A percentile compares a stretch with the other conserved stretches of the same genome.
phyloP scores from a whole-genome alignment of 2,797 vertebrate species.

The Cirrhinus molitorella region DNA sequence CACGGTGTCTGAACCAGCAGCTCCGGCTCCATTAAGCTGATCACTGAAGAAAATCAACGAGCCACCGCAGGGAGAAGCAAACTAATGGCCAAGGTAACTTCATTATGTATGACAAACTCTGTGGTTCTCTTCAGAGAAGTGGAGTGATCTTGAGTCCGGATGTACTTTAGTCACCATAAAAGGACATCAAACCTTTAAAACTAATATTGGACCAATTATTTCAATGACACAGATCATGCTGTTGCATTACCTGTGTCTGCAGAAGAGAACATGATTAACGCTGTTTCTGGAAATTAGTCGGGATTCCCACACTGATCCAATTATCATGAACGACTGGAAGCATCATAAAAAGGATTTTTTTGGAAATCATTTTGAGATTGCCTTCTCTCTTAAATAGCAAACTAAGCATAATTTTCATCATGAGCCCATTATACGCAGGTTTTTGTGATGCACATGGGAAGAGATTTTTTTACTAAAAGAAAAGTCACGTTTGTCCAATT shows the following conservation, averaged over 20 bases:
- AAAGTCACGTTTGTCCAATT: background rate
- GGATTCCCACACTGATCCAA: background rate
- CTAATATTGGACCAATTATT: background rate
- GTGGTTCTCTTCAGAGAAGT: background rate
- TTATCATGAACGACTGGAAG: background rate
- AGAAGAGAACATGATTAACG: background rate
- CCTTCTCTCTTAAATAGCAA: background rate
- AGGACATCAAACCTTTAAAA: background rate
- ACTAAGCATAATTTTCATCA: background rate
- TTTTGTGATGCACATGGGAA: background rate
- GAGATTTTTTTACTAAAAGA: background rate
- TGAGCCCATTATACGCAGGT: background rate
- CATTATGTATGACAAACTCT: constrained; percentile 37
- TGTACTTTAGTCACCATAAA: background rate
- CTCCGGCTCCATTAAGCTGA: constrained; percentile 60
- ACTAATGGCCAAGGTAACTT: constrained; percentile 56
- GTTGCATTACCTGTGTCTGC: background rate
- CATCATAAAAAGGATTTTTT: background rate
- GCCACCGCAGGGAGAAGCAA: constrained; percentile 38
- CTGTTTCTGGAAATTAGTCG: background rate
- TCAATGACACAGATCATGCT: background rate
- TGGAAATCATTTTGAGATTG: background rate
- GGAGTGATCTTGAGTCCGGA: background rate
- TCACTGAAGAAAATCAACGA: constrained; percentile 50
- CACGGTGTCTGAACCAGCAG: constrained; percentile 17